Evolutionary conservation across 2,797 vertebrate species (phyloP), one percentile per base, ranked within the genome.

Genomic region (Hyperoplus lanceolatus): DNA sequence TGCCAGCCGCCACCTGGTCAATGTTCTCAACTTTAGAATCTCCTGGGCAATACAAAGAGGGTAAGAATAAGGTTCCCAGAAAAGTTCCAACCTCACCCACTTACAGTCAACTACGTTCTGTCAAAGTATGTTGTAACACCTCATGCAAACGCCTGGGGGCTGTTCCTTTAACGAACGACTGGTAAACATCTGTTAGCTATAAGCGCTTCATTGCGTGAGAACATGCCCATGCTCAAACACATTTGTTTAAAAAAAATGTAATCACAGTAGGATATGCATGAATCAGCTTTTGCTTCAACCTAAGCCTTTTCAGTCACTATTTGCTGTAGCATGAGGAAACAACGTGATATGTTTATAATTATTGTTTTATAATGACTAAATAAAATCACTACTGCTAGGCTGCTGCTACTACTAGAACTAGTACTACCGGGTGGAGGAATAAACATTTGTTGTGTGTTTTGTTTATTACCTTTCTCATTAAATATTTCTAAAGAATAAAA

Each of bases 1-100:
- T 79, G 81, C 46, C 83, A 79, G 60, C 75, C 55, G 73, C 64
- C 76, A 81, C 79, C 75, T 84, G 82, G 46, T 71, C 70, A 62
- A 1, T 73, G 53, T 71, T 77, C 55, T 62, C 73, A 11, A 29
- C 8, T 70, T 68, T 62, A 72, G 49, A 81, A 55, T 57, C 73
- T 62, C 60, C 38, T 51, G 62, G 53, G 58, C 8, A 48, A 64
- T 13, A 41, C 53, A 48, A 29, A 38, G 43, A 81, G 43, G 29
- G 67, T 10, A 60, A 59, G 49, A 75, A 66, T 48, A 79, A 5
- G 4, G 50, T 62, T 70, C 10, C 55, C 53, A 70, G 29, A 77
- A 84, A 29, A 74, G 61, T 45, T 53, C 51, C 46, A 49, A 43
- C 54, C 54, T 82, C 73, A 77, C 63, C 70, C 57, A 84, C 50